These are phyloP conservation scores for Triplophysa bombifrons DNA, from an alignment of 2,797 vertebrate species.

Conservation along the genomic window DNA sequence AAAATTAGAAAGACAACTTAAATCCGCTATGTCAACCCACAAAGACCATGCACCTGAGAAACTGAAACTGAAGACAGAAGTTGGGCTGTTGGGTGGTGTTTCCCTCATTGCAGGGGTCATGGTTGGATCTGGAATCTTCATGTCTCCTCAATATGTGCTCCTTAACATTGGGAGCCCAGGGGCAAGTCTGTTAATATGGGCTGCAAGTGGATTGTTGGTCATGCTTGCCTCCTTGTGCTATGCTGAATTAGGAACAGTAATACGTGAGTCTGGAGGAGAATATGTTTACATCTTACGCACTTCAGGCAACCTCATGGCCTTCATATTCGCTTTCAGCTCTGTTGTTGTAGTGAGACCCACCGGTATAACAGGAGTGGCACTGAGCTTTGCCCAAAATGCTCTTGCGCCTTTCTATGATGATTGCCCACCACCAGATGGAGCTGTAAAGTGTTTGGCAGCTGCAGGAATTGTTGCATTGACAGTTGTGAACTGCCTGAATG, in stretches of 20 bases:
- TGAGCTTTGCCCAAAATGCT: conserved; percentile 83
- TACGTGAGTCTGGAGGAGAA: conserved; percentile 86
- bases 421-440: conserved; percentile 73
- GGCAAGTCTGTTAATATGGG: conserved; percentile 86
- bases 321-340: conserved; percentile 81
- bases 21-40: not conserved
- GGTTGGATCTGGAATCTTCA: conserved; percentile 90
- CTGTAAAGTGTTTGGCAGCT: conserved; percentile 77
- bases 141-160: conserved; percentile 86
- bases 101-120: conserved; percentile 86
- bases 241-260: conserved; percentile 84
- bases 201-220: conserved; percentile 79
- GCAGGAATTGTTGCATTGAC: conserved; percentile 75
- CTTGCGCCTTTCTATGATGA: conserved; percentile 81
- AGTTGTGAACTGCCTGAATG: conserved; percentile 82
- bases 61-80: conserved; percentile 79
- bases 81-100: conserved; percentile 79
- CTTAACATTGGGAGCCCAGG: conserved; percentile 80
- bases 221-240: conserved; percentile 82
- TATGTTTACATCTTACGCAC: conserved; percentile 87
- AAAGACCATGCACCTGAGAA: conserved; percentile 58
- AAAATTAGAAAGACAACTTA: not conserved
- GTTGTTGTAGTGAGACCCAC: conserved; percentile 82
- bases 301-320: conserved; percentile 82
- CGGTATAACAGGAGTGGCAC: conserved; percentile 74